Conservation (phyloP, 1,140 invertebrate species). For the Macrobrachium nipponense region DNA sequence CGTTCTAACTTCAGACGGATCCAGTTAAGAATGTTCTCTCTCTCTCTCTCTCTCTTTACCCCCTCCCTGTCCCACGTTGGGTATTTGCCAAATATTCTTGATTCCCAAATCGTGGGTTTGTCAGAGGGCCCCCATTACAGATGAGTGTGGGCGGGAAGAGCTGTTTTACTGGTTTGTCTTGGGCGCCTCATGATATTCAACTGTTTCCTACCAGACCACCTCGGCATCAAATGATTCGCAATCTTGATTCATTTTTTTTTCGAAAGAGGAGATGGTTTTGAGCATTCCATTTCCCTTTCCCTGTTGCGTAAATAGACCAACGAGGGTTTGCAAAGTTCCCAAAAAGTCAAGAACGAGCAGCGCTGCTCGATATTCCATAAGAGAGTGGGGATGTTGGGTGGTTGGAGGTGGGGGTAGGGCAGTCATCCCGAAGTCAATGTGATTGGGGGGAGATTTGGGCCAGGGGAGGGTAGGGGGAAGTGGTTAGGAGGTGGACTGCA, state of each 20-base stretch:
- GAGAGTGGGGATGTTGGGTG: no score
- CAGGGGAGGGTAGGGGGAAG: neutral
- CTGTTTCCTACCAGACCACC: no score
- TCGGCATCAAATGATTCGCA: neutral
- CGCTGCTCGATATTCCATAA: no score
- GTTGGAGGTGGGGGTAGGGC: no score
- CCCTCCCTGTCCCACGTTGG: neutral
- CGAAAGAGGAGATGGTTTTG: no score
- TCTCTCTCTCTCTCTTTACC: neutral
- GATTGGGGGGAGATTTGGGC: no score
- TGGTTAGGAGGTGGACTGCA: neutral
- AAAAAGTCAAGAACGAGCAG: no score
- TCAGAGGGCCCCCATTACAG: neutral
- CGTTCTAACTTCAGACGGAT: neutral
- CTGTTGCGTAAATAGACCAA: neutral
- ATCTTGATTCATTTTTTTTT: neutral
- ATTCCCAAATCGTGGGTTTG: neutral
- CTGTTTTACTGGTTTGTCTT: neutral
- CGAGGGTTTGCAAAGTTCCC: no score
- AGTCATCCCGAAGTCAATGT: no score
- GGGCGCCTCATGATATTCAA: no score
- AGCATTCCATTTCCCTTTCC: neutral
- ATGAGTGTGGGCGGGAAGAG: neutral
- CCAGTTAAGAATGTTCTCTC: neutral
- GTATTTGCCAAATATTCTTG: neutral